Base-by-base conservation (phyloP, 2,797 vertebrate species). In the Tauraco hartlaubi region DNA sequence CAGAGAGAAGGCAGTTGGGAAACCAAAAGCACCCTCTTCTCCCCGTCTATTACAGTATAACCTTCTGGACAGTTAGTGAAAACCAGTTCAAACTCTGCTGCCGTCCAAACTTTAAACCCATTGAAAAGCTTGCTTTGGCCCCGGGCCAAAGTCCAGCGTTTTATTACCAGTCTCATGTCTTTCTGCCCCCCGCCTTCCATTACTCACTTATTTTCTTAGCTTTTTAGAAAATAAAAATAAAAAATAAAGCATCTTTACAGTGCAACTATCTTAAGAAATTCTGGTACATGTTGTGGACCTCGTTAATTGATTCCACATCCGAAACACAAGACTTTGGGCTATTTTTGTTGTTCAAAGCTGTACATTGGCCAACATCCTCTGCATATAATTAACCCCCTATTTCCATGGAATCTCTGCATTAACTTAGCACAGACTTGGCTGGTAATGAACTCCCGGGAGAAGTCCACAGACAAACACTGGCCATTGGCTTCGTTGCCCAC, bases 231-330 rank as follows among this genome's bases (percentile, higher is more conserved):
- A 61, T 19, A 43, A n/a, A 58, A 44, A 12, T 69, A 2, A 18
- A 61, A 8, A 58, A 54, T 26, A 11, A 64, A 89, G 64, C 87
- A 88, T 83, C 79, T 69, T 92, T 86, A 89, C 12, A 91, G 49
- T 43, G 66, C 73, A 90, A 90, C 46, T 63, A 85, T 88, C 63
- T 83, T 85, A 74, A 83, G 67, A 81, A 92, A 90, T 85, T 83
- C 73, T 82, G 76, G 85, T 92, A 63, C 29, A 31, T 54, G 58
- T 79, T 72, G 23, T 49, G 72, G 91, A 96, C 96, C 86, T 92
- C 7, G 5, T 96, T 97, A 85, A 93, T 92, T 96, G 97, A 97
- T 95, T 96, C 94, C 94, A 94, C 88, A 91, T 96, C 90, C 93
- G 67, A 96, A 94, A 95, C 59, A 58, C 79, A 91, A 92, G 73